Evolutionary conservation across 2,113 vertebrate genomes (phyloP), one percentile per base, ranked within the genome.

Genomic region (Malurus melanocephalus): DNA sequence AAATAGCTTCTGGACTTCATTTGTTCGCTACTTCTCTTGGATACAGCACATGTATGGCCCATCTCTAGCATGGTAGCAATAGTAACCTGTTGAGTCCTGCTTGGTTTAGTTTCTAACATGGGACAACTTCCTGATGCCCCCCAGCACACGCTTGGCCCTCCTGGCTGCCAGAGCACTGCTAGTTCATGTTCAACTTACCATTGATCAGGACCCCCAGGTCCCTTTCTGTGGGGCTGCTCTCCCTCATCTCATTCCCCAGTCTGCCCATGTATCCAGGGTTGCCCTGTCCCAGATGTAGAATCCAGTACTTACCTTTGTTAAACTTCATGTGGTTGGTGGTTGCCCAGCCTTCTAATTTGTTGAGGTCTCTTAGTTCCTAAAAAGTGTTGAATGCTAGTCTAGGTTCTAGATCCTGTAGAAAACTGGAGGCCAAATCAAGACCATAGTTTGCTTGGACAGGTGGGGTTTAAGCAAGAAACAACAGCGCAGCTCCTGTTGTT

Each of bases 11-110:
- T 78, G 23, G 52, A 16, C 7, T 75, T 76, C 1, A 7, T 21
- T 48, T 72, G 8, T 64, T 43, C 22, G 15, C 11, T 55, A 1
- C 3, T 73, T 59, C 42, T 43, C 16, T 57, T 67, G 56, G 20
- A 24, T 79, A 21, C 3, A n/a, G 28, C 0, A 2, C 24, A 9
- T 1, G 2, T 57, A 19, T 26, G 12, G 24, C 30, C 24, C 8
- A 26, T 46, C 12, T 24, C 40, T 62, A n/a, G 14, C 16, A 11
- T n/a, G 14, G 10, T 4, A 61, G 53, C 18, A 53, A 11, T 24
- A 56, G n/a, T 46, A 26, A 57, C 13, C 8, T 62, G 5, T 46
- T 68, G 35, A 67, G 8, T 42, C 35, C 13, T 60, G 26, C 26
- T 79, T 26, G 6, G 12, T 57, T 65, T 67, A 3, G 2, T 60